Evolutionary conservation across 2,113 vertebrate genomes (phyloP).

Genomic region (Barbus barbus): DNA sequence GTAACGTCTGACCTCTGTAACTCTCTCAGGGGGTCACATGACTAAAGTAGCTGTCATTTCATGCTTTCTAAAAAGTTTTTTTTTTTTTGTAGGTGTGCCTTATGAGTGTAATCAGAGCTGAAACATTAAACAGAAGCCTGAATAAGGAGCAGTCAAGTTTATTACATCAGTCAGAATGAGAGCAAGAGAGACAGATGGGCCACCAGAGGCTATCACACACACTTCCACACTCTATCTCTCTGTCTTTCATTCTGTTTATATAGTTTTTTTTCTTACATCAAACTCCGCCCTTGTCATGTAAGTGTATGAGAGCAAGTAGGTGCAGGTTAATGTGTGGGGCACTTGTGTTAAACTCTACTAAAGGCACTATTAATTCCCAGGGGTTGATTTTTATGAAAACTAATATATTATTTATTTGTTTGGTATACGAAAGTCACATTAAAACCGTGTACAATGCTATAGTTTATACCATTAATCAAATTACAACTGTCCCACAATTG

Average conservation of each 20-base stretch:
- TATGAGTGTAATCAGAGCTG: slow-evolving; percentile 41
- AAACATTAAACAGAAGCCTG: slow-evolving; percentile 48
- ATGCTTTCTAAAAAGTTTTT: neutral
- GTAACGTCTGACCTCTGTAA: neutral
- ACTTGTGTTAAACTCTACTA: too few relatives aligned
- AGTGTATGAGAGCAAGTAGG: slow-evolving; percentile 47
- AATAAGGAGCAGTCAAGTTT: slow-evolving; percentile 9
- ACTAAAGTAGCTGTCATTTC: neutral
- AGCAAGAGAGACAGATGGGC: slow-evolving; percentile 31
- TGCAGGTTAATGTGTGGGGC: neutral
- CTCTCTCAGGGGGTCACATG: slow-evolving; percentile 19
- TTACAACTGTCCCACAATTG: neutral
- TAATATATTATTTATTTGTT: neutral
- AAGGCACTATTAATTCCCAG: too few relatives aligned
- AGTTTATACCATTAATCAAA: neutral
- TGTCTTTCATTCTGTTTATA: slow-evolving; percentile 34
- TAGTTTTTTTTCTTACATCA: slow-evolving; percentile 14
- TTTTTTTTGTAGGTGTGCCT: neutral
- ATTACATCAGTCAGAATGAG: slow-evolving; percentile 17
- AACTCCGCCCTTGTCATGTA: neutral
- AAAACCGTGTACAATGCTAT: neutral
- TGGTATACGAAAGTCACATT: neutral
- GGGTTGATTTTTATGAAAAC: too few relatives aligned
- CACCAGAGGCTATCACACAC: slow-evolving; percentile 57
- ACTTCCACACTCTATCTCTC: slow-evolving; percentile 52